phyloP scores from a whole-genome alignment of 2,797 vertebrate species.

The Lagorchestes hirsutus region DNA sequence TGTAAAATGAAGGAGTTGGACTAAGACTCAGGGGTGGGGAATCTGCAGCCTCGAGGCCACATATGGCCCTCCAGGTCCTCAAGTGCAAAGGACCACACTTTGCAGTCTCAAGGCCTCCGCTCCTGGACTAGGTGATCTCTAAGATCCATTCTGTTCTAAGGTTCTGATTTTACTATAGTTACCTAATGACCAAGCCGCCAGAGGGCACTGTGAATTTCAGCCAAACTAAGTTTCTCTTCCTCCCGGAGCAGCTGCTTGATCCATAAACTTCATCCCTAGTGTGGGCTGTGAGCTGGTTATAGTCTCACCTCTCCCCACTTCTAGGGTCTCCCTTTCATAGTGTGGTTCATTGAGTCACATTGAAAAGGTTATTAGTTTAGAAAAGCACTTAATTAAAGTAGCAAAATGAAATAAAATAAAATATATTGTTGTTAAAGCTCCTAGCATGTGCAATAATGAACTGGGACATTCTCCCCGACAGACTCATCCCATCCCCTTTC shows the following conservation, averaged over 20 bases:
- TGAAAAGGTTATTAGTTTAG: neutral
- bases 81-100: too few relatives aligned
- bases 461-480: neutral
- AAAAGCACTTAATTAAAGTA: neutral
- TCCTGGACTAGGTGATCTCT: neutral
- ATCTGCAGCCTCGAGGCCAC: too few relatives aligned
- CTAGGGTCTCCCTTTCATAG: neutral
- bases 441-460: neutral
- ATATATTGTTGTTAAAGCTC: neutral
- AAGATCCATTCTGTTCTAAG: neutral
- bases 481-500: neutral
- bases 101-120: too few relatives aligned
- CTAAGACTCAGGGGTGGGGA: neutral
- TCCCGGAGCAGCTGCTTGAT: neutral
- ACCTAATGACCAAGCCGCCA: neutral
- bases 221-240: neutral
- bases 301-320: neutral
- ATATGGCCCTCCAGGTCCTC: too few relatives aligned
- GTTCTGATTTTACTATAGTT: neutral
- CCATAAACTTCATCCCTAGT: neutral
- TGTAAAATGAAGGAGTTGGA: neutral
- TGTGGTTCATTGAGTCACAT: neutral
- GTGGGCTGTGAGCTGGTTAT: neutral
- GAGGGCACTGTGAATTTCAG: neutral
- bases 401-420: neutral